phyloP scores from a whole-genome alignment of 2,113 vertebrate genomes.

The Marmota flaviventris region DNA sequence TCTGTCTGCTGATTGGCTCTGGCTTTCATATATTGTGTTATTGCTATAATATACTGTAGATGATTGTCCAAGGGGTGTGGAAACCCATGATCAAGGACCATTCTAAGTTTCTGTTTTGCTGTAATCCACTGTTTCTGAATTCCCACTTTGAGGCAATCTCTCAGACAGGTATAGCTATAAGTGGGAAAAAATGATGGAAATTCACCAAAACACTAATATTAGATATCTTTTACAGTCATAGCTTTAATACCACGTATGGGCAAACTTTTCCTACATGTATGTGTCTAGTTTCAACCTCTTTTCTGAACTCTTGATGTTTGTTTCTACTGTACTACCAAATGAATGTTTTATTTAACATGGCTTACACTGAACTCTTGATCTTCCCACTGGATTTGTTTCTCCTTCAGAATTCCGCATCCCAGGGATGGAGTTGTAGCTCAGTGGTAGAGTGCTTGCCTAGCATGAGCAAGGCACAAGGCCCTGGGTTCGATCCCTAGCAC shows the following conservation, averaged over 20 bases:
- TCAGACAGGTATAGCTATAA: neutral
- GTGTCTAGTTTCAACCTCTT: neutral
- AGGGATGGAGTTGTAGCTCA: too few relatives aligned
- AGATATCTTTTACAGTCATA: neutral
- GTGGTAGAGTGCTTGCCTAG: too few relatives aligned
- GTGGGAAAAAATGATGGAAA: neutral
- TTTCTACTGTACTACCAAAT: neutral
- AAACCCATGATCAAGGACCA: slow-evolving; percentile 48
- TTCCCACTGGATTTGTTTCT: neutral
- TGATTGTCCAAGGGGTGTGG: slow-evolving; percentile 36
- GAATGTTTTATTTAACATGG: neutral
- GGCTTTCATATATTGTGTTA: slow-evolving; percentile 29
- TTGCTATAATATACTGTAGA: slow-evolving; percentile 54
- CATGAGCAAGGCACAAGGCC: too few relatives aligned
- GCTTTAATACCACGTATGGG: neutral
- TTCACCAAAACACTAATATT: neutral
- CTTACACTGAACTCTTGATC: neutral
- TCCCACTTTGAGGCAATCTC: slow-evolving; percentile 43
- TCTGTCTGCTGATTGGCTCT: slow-evolving; percentile 32
- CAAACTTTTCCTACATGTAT: neutral
- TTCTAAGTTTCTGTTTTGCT: slow-evolving; percentile 29
- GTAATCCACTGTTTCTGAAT: slow-evolving; percentile 10
- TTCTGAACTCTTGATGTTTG: slow-evolving; percentile 10
- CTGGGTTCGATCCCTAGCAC: too few relatives aligned
- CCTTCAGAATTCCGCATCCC: neutral